A percentile compares a stretch with the other conserved stretches of the same genome.
These are phyloP conservation scores for Hypothenemus hampei DNA, from an alignment of 1,140 invertebrate genomes.

Conservation along the genomic window DNA sequence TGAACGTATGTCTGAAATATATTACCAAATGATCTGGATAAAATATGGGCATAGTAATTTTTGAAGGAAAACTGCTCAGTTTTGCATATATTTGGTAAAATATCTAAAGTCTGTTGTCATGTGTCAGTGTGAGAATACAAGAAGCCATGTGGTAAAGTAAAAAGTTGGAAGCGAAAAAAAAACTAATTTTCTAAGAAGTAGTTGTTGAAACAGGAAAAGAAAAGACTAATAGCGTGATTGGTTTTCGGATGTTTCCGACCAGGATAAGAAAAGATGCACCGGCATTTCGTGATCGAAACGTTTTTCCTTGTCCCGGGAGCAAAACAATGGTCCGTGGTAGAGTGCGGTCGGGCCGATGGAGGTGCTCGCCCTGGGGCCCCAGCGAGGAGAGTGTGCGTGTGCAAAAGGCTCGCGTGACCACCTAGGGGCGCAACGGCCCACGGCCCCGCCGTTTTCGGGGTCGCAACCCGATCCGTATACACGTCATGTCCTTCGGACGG, in stretches of 20 bases:
- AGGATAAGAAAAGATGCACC: slow-evolving; percentile 14
- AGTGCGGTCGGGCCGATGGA: slow-evolving; percentile 18
- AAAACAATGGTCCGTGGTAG: slow-evolving; percentile 9
- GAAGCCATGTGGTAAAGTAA: neutral
- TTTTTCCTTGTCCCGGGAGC: too few species aligned
- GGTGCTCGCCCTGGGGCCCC: slow-evolving; percentile 2
- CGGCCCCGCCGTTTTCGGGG: slow-evolving; percentile 13
- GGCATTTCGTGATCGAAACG: slow-evolving; percentile 18
- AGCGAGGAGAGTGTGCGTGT: slow-evolving; percentile 8
- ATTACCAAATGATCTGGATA: too few species aligned
- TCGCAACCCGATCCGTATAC: slow-evolving; percentile 5
- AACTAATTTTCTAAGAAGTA: neutral
- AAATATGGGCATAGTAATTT: too few species aligned
- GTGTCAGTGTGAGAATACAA: neutral
- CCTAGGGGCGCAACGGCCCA: slow-evolving; percentile 16
- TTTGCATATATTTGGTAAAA: neutral
- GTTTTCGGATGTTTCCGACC: slow-evolving; percentile 1
- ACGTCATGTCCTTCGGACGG: slow-evolving; percentile 7
- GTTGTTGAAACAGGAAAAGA: neutral
- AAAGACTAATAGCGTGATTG: neutral
- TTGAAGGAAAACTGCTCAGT: too few species aligned
- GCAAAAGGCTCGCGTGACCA: slow-evolving; percentile 13
- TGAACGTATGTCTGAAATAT: too few species aligned
- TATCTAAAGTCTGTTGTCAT: neutral
- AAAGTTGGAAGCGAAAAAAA: neutral